phyloP scores from a whole-genome alignment of 1,140 invertebrate species.

The Plodia interpunctella region DNA sequence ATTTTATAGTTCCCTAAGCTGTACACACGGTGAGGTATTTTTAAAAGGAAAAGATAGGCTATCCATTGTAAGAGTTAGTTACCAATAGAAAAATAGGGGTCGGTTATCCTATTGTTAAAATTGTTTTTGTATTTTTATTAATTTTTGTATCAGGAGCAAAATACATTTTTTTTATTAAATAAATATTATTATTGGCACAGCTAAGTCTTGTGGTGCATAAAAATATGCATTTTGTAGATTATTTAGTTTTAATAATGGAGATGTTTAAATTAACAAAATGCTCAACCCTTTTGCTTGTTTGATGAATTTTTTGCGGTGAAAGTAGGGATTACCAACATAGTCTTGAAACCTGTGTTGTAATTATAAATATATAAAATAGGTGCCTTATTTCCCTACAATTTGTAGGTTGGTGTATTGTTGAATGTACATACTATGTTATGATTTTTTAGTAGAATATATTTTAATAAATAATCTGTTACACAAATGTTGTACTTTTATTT shows the following conservation, averaged over 20 bases:
- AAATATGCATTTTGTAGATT: conserved; percentile 20
- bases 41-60: background rate
- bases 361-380: conserved; percentile 29
- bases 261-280: conserved; percentile 22
- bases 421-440: conserved; percentile 71
- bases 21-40: background rate
- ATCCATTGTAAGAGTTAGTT: background rate
- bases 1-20: conserved; percentile 10
- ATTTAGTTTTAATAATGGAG: conserved; percentile 14
- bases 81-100: conserved; percentile 6
- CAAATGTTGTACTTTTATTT: conserved; percentile 30
- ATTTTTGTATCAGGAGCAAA: background rate
- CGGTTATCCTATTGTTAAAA: conserved; percentile 4
- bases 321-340: conserved; percentile 39
- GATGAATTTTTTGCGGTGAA: conserved; percentile 37
- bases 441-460: conserved; percentile 65
- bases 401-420: conserved; percentile 56
- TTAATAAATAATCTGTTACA: conserved; percentile 64
- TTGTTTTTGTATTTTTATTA: background rate
- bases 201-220: background rate
- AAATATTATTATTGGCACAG: background rate
- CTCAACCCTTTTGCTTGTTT: conserved; percentile 34
- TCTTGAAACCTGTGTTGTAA: conserved; percentile 28
- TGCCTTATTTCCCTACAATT: conserved; percentile 58
- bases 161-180: background rate